phyloP scores from a whole-genome alignment of 2,113 vertebrate species.

The Stigmatopora argus region DNA sequence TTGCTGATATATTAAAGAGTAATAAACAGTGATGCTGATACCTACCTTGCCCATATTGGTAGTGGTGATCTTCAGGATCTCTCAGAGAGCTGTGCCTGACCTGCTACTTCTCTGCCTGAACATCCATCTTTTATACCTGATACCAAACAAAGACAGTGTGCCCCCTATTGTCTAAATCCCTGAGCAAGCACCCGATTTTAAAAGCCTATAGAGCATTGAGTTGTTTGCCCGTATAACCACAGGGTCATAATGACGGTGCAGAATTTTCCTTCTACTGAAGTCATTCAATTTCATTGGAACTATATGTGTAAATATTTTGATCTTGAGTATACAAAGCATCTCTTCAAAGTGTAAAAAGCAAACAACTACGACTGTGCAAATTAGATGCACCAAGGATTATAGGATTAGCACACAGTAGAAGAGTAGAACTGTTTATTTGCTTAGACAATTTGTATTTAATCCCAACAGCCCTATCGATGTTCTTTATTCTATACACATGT shows the following conservation, averaged over 20 bases:
- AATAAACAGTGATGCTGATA: neutral
- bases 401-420: neutral
- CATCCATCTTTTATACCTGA: conserved; percentile 59
- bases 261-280: conserved; percentile 37
- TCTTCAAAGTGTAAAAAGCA: neutral
- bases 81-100: conserved; percentile 41
- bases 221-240: conserved; percentile 35
- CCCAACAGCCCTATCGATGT: too few relatives aligned
- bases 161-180: conserved; percentile 54
- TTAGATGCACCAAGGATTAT: neutral
- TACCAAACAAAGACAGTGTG: conserved; percentile 42
- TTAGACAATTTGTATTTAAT: too few relatives aligned
- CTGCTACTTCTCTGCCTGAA: conserved; percentile 41
- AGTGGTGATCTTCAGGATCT: conserved; percentile 24
- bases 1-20: neutral
- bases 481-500: too few relatives aligned
- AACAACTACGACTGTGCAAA: neutral
- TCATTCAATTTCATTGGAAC: neutral
- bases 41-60: conserved; percentile 58
- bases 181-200: conserved; percentile 51
- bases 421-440: too few relatives aligned
- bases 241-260: conserved; percentile 22
- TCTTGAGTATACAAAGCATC: neutral
- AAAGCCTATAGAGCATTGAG: conserved; percentile 48
- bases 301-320: neutral